Percentiles rank a stretch among this genome's conserved stretches.
These are phyloP conservation scores for Hystrix cristata DNA, from an alignment of 2,113 vertebrate species.

Conservation along the genomic window DNA sequence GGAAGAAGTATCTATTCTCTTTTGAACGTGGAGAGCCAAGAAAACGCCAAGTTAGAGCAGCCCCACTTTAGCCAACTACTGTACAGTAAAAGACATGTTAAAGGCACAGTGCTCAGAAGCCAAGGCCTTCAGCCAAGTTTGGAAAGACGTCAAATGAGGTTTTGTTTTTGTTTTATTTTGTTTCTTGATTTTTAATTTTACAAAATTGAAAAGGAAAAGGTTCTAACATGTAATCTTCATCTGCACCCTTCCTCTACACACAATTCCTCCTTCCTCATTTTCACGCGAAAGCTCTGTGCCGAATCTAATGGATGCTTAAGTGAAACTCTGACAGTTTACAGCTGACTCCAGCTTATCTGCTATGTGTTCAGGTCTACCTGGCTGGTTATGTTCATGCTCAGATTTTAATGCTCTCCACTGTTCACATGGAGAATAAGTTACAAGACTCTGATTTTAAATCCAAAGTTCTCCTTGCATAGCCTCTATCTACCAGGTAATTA, in stretches of 20 bases:
- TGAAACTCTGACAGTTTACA: constrained; percentile 65
- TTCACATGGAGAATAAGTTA: constrained; percentile 70
- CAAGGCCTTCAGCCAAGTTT: constrained; percentile 65
- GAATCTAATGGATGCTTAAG: constrained; percentile 62
- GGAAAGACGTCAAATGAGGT: constrained; percentile 65
- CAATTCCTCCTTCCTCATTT: constrained; percentile 47
- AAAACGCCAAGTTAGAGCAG: background rate
- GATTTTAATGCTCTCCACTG: constrained; percentile 35
- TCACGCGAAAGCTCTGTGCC: constrained; percentile 55
- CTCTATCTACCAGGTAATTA: constrained; percentile 18
- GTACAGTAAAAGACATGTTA: constrained; percentile 46
- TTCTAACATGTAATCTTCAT: constrained; percentile 65
- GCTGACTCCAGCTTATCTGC: constrained; percentile 71
- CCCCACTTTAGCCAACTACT: constrained; percentile 45
- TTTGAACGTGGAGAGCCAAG: background rate
- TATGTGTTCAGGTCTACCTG: constrained; percentile 63
- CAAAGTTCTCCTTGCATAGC: background rate
- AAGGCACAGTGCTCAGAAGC: constrained; percentile 63
- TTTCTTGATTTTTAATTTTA: constrained; percentile 68
- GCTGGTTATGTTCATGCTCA: constrained; percentile 36
- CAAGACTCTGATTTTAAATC: constrained; percentile 30
- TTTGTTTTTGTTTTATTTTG: background rate
- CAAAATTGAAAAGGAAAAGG: constrained; percentile 65
- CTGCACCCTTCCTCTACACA: constrained; percentile 19
- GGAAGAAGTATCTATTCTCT: background rate